A percentile compares a stretch with the other conserved stretches of the same genome.
Conservation (phyloP, 2,113 vertebrate genomes). For the Scolopax mira region DNA sequence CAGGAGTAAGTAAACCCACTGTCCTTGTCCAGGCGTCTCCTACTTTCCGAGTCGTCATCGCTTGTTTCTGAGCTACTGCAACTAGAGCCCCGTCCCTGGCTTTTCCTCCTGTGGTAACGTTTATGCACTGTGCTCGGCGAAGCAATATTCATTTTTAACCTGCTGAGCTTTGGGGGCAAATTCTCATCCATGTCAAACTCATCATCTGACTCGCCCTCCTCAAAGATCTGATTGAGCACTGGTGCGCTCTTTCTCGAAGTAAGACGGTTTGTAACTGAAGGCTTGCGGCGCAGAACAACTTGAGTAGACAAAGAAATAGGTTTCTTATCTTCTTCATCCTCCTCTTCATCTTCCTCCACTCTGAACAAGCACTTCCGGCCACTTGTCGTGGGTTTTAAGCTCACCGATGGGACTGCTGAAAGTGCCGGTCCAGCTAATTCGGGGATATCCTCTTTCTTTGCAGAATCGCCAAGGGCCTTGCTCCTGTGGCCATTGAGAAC, state of each 20-base stretch:
- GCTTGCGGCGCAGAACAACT: conserved; percentile 91
- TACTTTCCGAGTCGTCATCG: conserved; percentile 93
- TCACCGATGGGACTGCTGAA: conserved; percentile 21
- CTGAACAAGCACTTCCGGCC: conserved; percentile 91
- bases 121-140: conserved; percentile 90
- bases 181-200: conserved; percentile 95
- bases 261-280: conserved; percentile 93
- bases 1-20: conserved; percentile 86
- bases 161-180: conserved; percentile 92
- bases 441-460: conserved; percentile 81
- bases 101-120: conserved; percentile 91
- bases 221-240: conserved; percentile 96
- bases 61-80: conserved; percentile 98
- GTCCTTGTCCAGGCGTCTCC: conserved; percentile 91
- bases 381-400: conserved; percentile 76
- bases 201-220: conserved; percentile 95
- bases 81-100: conserved; percentile 92
- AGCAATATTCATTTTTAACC: conserved; percentile 94
- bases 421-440: conserved; percentile 74
- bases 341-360: conserved; percentile 95
- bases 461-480: conserved; percentile 83
- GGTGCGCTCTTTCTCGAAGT: conserved; percentile 94
- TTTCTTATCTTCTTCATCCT: conserved; percentile 92
- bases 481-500: conserved; percentile 91
- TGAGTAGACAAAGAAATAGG: conserved; percentile 83